Base-by-base conservation (phyloP, 2,113 vertebrate genomes). In the Sitta europaea region DNA sequence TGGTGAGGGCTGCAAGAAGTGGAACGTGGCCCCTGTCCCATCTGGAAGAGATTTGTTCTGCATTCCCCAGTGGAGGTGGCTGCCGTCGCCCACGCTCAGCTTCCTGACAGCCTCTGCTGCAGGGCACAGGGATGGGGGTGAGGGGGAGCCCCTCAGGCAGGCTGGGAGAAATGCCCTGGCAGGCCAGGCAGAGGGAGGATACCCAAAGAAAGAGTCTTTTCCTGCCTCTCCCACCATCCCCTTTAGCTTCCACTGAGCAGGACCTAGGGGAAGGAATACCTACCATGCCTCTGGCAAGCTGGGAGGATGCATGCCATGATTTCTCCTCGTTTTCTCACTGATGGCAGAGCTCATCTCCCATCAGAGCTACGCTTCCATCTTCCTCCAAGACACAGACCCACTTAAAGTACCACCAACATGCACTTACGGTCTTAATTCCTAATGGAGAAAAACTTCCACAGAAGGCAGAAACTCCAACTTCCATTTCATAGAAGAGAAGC, bases 41-140 rank as follows among this genome's bases (percentile, higher is more conserved):
- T 97, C 97, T 98, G 98, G 97, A 91, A 97, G 80, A 92, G 94
- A 98, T 98, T 97, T 96, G 98, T 98, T 98, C 98, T 97, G 98
- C 97, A 97, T 98, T 98, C 97, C 91, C 85, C 51, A 23, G 84
- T 8, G 10, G 78, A 40, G 68, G 85, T 86, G 76, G 97, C 92
- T 94, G 89, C 59, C 17, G 2, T 93, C 5, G 2, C 61, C 79
- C 12, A 1, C 84, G 61, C 63, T 97, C 96, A 89, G 16, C 53
- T 50, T 68, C 92, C 66, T 62, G 15, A 77, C 71, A 95, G 81
- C 70, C 81, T 68, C 42, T n/a, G 3, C 51, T 35, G 67, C 79
- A 70, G 73, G 86, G 70, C 72, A 74, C 5, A 3, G 59, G 40
- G 35, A 59, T 16, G 10, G 58, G 47, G 50, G 35, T 47, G 58